A percentile compares a stretch with the other conserved stretches of the same genome.
Conservation (phyloP, 1,140 invertebrate species). For the Zaprionus vittiger region DNA sequence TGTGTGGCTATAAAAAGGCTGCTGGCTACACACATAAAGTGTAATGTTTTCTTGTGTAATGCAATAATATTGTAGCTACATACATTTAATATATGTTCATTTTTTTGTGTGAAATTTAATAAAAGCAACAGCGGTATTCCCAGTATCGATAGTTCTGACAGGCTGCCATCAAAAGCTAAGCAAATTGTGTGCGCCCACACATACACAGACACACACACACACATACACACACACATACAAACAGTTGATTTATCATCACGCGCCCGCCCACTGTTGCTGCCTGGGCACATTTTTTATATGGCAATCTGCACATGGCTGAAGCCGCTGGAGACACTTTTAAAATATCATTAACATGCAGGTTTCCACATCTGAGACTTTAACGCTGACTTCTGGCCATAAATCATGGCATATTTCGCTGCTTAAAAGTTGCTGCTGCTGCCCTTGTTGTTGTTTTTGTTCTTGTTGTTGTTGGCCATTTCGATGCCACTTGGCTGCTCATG, state of each 20-base stretch:
- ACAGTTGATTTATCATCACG: slow-evolving; percentile 18
- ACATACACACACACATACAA: neutral
- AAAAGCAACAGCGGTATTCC: neutral
- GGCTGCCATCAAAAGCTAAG: slow-evolving; percentile 4
- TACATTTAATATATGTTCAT: neutral
- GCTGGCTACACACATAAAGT: neutral
- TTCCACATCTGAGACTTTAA: slow-evolving; percentile 69
- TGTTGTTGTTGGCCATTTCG: slow-evolving; percentile 25
- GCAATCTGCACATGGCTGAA: slow-evolving; percentile 28
- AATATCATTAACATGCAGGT: slow-evolving; percentile 79
- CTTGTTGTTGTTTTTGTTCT: neutral
- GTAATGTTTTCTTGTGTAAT: neutral
- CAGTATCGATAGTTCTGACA: slow-evolving; percentile 1
- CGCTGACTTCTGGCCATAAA: slow-evolving; percentile 49
- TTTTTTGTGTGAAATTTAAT: neutral
- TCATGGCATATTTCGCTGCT: slow-evolving; percentile 41
- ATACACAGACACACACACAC: neutral
- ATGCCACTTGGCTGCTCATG: slow-evolving; percentile 61
- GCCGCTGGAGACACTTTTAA: slow-evolving; percentile 70
- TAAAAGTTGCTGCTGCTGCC: slow-evolving; percentile 28
- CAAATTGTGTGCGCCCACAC: slow-evolving; percentile 9
- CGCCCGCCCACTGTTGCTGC: neutral
- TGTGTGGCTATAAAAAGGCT: slow-evolving; percentile 1
- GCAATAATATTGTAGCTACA: neutral
- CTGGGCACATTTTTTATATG: slow-evolving; percentile 5